Conservation (phyloP, 2,888 invertebrate species). For the Augiades crinisus region DNA sequence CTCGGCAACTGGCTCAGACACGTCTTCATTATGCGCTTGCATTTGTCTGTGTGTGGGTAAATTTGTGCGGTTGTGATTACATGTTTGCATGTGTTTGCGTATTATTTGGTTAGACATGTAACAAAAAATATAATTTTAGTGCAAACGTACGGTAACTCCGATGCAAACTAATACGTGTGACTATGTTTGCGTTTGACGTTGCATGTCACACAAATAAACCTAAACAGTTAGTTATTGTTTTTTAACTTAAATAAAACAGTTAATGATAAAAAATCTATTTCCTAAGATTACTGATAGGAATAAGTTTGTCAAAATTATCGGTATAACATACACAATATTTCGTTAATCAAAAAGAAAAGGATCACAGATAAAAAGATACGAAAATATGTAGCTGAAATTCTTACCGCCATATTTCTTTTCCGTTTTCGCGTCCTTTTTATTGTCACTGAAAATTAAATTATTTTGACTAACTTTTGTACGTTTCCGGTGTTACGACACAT, state of each 20-base stretch:
- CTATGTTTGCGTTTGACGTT: background rate
- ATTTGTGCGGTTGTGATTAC: slow-evolving; percentile 12
- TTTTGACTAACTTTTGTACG: no score
- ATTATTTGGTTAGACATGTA: slow-evolving; percentile 21
- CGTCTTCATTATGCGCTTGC: slow-evolving; percentile 70
- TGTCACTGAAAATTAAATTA: slow-evolving; percentile 47
- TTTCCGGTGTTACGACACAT: no score
- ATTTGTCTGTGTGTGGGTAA: slow-evolving; percentile 61
- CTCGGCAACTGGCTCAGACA: slow-evolving; percentile 69
- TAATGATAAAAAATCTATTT: no score
- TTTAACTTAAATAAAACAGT: no score
- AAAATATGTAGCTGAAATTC: no score
- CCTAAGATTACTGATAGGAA: no score
- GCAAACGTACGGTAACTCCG: background rate
- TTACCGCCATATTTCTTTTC: slow-evolving; percentile 64
- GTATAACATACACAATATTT: no score
- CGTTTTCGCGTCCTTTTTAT: slow-evolving; percentile 56
- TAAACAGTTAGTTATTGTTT: no score
- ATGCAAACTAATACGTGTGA: no score
- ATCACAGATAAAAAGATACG: no score
- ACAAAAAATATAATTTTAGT: slow-evolving; percentile 23
- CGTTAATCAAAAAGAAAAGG: no score
- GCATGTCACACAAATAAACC: background rate
- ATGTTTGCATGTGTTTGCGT: slow-evolving; percentile 2
- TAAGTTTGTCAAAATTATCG: no score